Evolutionary conservation across 2,797 vertebrate species (phyloP).

Genomic region (Moxostoma hubbsi): DNA sequence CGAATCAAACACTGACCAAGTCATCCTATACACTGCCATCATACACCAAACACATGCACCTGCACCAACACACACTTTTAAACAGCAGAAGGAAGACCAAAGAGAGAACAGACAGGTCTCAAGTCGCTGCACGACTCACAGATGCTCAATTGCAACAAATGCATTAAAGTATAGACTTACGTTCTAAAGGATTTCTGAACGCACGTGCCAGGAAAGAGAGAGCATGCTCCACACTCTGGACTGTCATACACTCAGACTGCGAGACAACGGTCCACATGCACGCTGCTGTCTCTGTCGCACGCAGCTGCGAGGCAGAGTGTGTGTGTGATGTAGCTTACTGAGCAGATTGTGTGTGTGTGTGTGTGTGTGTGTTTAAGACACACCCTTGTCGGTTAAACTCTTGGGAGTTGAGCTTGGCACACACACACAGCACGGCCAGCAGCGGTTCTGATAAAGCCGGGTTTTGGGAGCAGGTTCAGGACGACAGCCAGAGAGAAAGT

Average conservation of each 20-base stretch:
- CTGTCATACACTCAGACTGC: conserved; percentile 13
- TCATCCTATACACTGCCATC: not conserved
- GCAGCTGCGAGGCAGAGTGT: conserved; percentile 49
- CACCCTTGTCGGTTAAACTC: conserved; percentile 64
- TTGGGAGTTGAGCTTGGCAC: conserved; percentile 53
- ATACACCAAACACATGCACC: not conserved
- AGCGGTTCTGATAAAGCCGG: conserved; percentile 67
- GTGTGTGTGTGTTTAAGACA: conserved; percentile 57
- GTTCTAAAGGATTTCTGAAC: conserved; percentile 29
- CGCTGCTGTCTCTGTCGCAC: conserved; percentile 32
- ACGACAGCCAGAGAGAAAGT: conserved; percentile 67
- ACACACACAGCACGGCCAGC: conserved; percentile 64
- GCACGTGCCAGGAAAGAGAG: not conserved
- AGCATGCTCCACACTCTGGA: conserved; percentile 23
- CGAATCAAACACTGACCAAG: not conserved
- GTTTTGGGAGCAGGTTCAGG: conserved; percentile 68
- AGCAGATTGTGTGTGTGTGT: not conserved
- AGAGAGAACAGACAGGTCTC: conserved; percentile 21
- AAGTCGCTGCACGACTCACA: not conserved
- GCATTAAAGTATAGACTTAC: conserved; percentile 39
- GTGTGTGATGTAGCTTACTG: conserved; percentile 11
- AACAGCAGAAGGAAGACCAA: conserved; percentile 1
- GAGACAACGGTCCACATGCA: conserved; percentile 30
- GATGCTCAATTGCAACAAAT: conserved; percentile 41
- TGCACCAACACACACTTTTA: conserved; percentile 23